Evolutionary conservation across 2,113 vertebrate species (phyloP).

Genomic region (Galemys pyrenaicus): DNA sequence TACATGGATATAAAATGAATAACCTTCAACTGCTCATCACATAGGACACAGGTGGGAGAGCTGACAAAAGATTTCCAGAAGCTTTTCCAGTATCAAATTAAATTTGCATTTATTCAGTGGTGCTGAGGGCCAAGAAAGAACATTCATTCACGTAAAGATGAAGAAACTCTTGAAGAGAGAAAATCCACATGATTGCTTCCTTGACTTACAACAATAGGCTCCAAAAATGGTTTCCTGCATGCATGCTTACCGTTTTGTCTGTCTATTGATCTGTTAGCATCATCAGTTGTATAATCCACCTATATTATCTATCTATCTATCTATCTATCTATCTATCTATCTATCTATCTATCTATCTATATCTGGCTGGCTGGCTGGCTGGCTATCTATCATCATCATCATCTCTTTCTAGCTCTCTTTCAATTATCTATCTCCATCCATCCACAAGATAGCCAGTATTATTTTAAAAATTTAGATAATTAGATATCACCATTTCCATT

Average conservation of each 20-base stretch:
- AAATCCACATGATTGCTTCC: not conserved
- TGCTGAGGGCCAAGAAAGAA: not conserved
- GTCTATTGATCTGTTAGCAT: not conserved
- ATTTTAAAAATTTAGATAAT: not conserved
- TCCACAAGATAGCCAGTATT: not conserved
- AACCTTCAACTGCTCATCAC: not conserved
- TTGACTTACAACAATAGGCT: not conserved
- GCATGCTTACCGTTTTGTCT: not conserved
- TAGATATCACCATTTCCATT: not conserved
- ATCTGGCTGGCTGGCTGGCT: too few relatives aligned
- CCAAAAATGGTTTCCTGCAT: not conserved
- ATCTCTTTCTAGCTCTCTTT: too few relatives aligned
- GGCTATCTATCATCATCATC: too few relatives aligned
- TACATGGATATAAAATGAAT: not conserved
- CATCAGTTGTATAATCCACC: too few relatives aligned
- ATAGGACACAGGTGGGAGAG: not conserved
- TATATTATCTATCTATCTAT: too few relatives aligned
- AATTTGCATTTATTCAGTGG: not conserved
- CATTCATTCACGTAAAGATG: not conserved
- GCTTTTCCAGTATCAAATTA: not conserved
- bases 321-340: too few relatives aligned
- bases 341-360: too few relatives aligned
- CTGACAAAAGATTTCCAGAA: not conserved
- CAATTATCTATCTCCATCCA: too few relatives aligned
- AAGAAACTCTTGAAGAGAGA: not conserved